Percentiles rank a stretch among this genome's conserved stretches.
Evolutionary conservation across 2,113 vertebrate genomes (phyloP).

Genomic region (Mustela lutreola): DNA sequence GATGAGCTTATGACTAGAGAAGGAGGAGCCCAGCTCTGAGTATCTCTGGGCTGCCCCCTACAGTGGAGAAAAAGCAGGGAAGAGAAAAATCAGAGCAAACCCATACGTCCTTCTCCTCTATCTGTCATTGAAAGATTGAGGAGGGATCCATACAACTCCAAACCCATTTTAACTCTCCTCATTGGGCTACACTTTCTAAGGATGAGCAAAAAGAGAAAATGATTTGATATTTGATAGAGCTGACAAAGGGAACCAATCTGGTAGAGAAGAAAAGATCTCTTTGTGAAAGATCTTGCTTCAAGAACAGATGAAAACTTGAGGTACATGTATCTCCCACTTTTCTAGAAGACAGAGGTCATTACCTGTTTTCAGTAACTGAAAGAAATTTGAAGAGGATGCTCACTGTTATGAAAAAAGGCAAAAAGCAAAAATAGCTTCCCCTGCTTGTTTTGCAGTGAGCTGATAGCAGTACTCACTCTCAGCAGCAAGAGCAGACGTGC

Average conservation of each 20-base stretch:
- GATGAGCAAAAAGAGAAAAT: neutral
- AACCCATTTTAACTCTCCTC: neutral
- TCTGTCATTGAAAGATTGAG: neutral
- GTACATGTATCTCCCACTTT: neutral
- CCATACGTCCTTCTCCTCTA: neutral
- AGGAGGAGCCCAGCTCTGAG: neutral
- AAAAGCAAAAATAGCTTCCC: neutral
- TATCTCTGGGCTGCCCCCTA: neutral
- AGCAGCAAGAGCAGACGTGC: neutral
- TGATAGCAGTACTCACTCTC: neutral
- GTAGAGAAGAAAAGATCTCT: neutral
- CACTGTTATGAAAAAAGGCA: neutral
- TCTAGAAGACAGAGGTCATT: neutral
- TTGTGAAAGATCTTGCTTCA: constrained; percentile 41
- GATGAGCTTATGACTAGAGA: neutral
- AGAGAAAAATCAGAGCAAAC: neutral
- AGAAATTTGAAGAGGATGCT: neutral
- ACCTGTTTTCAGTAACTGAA: neutral
- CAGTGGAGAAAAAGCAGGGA: neutral
- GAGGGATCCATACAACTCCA: neutral
- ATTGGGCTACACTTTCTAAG: neutral
- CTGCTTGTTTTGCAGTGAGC: neutral
- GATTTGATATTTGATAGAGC: neutral
- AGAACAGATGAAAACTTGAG: neutral
- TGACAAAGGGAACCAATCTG: neutral